Conservation (phyloP, 2,113 vertebrate genomes). For the Chaetura pelagica region DNA sequence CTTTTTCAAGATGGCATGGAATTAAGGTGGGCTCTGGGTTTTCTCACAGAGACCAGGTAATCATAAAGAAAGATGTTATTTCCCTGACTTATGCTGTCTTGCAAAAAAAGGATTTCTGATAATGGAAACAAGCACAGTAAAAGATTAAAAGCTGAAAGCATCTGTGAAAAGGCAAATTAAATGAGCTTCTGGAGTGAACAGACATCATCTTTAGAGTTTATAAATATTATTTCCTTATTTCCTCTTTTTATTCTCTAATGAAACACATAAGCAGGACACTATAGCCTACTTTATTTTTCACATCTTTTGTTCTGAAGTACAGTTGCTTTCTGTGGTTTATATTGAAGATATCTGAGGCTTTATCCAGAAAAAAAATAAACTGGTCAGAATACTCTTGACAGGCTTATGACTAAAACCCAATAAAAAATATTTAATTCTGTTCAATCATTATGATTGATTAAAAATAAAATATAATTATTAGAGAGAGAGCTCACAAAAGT, state of each 20-base stretch:
- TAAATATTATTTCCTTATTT: neutral
- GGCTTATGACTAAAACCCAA: neutral
- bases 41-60: neutral
- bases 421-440: neutral
- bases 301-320: neutral
- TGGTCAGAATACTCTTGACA: neutral
- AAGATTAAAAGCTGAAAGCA: constrained; percentile 5
- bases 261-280: neutral
- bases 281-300: neutral
- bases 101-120: neutral
- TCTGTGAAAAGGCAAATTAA: constrained; percentile 24
- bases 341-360: neutral
- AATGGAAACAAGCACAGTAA: neutral
- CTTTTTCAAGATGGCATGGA: neutral
- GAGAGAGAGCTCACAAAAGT: neutral
- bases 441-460: neutral
- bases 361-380: neutral
- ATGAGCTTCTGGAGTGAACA: constrained; percentile 2
- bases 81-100: neutral
- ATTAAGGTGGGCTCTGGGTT: neutral
- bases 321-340: neutral
- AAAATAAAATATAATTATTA: neutral
- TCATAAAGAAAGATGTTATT: neutral
- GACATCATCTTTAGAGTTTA: neutral
- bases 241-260: neutral